Percentiles rank a stretch among this genome's conserved stretches.
These are phyloP conservation scores for Rutpela maculata DNA, from an alignment of 2,888 invertebrate species.

Conservation along the genomic window DNA sequence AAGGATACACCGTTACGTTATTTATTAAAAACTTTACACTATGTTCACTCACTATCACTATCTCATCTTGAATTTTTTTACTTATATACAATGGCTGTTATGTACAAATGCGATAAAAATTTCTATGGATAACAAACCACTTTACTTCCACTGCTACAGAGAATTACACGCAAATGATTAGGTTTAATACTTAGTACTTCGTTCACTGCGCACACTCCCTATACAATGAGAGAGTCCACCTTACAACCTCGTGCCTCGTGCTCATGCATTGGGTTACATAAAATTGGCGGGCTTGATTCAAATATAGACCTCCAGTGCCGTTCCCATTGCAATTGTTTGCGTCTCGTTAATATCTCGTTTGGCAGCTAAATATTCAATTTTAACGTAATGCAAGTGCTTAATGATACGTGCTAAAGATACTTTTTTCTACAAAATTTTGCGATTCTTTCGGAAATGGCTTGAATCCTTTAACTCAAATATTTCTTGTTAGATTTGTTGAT, in stretches of 20 bases:
- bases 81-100: slow-evolving; percentile 19
- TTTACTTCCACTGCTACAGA: slow-evolving; percentile 23
- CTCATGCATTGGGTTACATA: neutral
- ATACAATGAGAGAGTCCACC: slow-evolving; percentile 19
- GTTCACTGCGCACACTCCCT: slow-evolving; percentile 14
- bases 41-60: slow-evolving; percentile 37
- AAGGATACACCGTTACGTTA: neutral
- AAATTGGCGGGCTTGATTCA: slow-evolving; percentile 32
- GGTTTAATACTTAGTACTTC: neutral
- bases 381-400: too few species aligned
- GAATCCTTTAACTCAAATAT: too few species aligned
- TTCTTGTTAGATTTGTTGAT: too few species aligned
- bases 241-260: slow-evolving; percentile 22
- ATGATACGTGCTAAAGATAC: too few species aligned
- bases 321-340: neutral
- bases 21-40: slow-evolving; percentile 18
- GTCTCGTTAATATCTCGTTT: too few species aligned
- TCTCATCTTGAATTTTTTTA: slow-evolving; percentile 27
- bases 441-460: too few species aligned
- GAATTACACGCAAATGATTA: slow-evolving; percentile 32
- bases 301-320: neutral
- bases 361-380: too few species aligned
- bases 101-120: slow-evolving; percentile 27
- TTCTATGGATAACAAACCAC: slow-evolving; percentile 23
- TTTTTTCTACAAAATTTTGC: too few species aligned